A percentile compares a stretch with the other conserved stretches of the same genome.
Evolutionary conservation across 2,113 vertebrate genomes (phyloP).

Genomic region (Centropus unirufus): DNA sequence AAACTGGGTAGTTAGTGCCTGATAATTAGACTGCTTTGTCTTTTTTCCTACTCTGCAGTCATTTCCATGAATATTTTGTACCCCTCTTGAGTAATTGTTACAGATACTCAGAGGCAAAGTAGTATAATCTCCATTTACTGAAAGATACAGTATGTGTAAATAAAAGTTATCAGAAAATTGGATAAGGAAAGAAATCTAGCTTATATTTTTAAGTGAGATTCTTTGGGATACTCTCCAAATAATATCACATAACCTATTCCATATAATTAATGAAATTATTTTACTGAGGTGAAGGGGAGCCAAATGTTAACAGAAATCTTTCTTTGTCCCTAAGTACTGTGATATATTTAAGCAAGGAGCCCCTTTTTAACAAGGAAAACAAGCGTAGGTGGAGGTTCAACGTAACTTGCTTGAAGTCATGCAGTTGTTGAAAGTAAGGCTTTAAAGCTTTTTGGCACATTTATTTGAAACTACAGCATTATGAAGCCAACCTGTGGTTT

Average conservation of each 20-base stretch:
- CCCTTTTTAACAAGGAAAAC: neutral
- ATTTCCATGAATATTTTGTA: neutral
- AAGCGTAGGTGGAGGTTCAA: neutral
- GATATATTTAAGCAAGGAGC: neutral
- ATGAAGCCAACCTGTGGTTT: neutral
- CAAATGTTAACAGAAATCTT: neutral
- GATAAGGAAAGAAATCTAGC: neutral
- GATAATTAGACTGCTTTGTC: neutral
- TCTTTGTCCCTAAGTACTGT: neutral
- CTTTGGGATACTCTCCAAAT: neutral
- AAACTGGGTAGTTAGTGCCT: neutral
- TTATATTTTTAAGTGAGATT: neutral
- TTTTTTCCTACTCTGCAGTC: neutral
- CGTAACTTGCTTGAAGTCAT: neutral
- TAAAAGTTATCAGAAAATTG: neutral
- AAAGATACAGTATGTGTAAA: neutral
- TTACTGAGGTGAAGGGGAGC: neutral
- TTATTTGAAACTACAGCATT: neutral
- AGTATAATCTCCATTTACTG: neutral
- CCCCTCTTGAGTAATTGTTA: neutral
- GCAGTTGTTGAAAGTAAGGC: neutral
- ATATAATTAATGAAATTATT: neutral
- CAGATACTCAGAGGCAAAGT: neutral
- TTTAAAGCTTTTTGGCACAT: neutral
- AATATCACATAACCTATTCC: neutral